A percentile compares a stretch with the other conserved stretches of the same genome.
phyloP scores from a whole-genome alignment of 2,797 vertebrate genomes.

The Dermochelys coriacea region DNA sequence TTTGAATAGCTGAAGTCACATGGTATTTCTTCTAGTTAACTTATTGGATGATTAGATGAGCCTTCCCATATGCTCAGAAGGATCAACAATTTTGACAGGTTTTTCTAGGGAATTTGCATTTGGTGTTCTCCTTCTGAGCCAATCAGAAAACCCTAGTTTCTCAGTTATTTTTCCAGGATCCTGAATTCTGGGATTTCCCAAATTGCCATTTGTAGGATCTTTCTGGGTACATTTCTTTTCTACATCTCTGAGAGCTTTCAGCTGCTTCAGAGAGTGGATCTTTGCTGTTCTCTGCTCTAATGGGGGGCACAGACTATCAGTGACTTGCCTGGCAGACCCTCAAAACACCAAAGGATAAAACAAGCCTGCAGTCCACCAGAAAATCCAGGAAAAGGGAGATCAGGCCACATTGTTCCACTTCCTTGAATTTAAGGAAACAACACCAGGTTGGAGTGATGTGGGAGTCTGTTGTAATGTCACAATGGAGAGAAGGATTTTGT shows the following conservation, averaged over 20 bases:
- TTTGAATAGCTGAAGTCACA: not conserved
- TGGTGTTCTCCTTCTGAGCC: not conserved
- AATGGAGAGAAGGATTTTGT: not conserved
- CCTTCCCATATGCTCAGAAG: not conserved
- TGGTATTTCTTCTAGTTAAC: not conserved
- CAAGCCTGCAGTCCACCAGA: not conserved
- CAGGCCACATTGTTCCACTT: rapidly evolving
- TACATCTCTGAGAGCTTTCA: not conserved
- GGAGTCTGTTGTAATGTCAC: not conserved
- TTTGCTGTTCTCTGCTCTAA: no score
- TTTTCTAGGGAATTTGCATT: not conserved
- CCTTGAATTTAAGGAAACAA: not conserved
- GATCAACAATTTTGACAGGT: not conserved
- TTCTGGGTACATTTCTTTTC: not conserved
- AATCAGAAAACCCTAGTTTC: rapidly evolving
- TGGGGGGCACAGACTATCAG: not conserved
- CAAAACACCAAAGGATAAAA: rapidly evolving
- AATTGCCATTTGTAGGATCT: not conserved
- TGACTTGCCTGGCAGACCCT: not conserved
- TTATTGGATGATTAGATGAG: not conserved
- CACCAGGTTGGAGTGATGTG: not conserved
- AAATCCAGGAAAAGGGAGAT: rapidly evolving
- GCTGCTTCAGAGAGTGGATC: not conserved
- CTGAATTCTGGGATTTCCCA: rapidly evolving
- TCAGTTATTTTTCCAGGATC: rapidly evolving